Conservation (phyloP, 2,888 invertebrate species). For the Fragum sueziense region DNA sequence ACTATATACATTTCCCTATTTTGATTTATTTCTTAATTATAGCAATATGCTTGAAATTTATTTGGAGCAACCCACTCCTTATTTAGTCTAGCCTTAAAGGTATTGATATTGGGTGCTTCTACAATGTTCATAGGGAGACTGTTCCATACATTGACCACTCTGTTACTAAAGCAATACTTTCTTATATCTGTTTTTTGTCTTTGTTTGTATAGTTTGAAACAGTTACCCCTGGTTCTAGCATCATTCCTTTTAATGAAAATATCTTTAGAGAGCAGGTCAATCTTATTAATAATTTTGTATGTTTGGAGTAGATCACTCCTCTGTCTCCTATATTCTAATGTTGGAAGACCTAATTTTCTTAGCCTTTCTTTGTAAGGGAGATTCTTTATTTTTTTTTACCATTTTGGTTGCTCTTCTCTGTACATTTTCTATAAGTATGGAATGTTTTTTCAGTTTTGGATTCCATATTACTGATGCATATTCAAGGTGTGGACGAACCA, state of each 20-base stretch:
- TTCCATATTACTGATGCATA: too few species aligned
- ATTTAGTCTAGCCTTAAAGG: background rate
- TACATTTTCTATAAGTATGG: too few species aligned
- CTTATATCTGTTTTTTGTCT: background rate
- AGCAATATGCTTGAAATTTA: background rate
- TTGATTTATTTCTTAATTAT: too few species aligned
- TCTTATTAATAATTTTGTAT: background rate
- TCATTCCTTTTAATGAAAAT: background rate
- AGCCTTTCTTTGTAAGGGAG: background rate
- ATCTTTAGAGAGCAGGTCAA: background rate
- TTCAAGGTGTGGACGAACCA: too few species aligned
- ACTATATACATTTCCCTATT: too few species aligned
- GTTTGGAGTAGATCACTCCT: background rate
- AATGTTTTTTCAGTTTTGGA: too few species aligned
- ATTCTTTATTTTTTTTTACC: too few species aligned
- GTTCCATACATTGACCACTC: background rate
- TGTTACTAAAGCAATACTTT: background rate
- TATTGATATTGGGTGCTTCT: background rate
- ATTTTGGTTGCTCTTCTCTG: too few species aligned
- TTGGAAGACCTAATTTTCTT: background rate
- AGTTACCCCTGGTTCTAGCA: background rate
- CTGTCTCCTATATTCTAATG: background rate
- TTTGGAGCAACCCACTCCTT: background rate
- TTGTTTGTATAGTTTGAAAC: background rate
- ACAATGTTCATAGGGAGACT: background rate